A percentile compares a stretch with the other conserved stretches of the same genome.
phyloP scores from a whole-genome alignment of 2,113 vertebrate species.

The Ageneiosus marmoratus region DNA sequence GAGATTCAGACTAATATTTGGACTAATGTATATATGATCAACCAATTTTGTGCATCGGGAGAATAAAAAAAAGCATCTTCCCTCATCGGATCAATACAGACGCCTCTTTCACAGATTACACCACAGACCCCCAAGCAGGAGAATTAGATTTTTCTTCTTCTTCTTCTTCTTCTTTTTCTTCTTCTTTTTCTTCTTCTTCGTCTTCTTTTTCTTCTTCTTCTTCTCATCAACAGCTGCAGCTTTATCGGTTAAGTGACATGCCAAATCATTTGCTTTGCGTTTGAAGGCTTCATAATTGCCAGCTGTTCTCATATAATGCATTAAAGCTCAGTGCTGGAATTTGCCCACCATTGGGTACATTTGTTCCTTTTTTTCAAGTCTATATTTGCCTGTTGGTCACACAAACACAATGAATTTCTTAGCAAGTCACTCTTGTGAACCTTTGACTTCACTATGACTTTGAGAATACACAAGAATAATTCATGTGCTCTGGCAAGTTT shows the following conservation, averaged over 20 bases:
- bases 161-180: constrained; percentile 62
- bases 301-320: constrained; percentile 48
- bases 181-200: too few species aligned
- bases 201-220: constrained; percentile 56
- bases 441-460: constrained; percentile 76
- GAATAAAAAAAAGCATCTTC: constrained; percentile 56
- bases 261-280: constrained; percentile 56
- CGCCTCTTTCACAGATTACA: constrained; percentile 55
- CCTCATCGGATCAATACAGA: constrained; percentile 62
- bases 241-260: constrained; percentile 63
- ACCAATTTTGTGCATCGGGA: constrained; percentile 51
- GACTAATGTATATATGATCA: constrained; percentile 65
- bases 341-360: constrained; percentile 37
- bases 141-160: constrained; percentile 46
- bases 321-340: constrained; percentile 48
- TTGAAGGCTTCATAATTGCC: constrained; percentile 54
- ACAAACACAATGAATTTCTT: constrained; percentile 52
- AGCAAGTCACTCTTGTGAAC: constrained; percentile 71
- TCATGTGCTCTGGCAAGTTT: constrained; percentile 70
- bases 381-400: constrained; percentile 50
- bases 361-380: constrained; percentile 28
- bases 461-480: constrained; percentile 78
- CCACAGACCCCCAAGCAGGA: constrained; percentile 57
- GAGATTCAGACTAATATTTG: constrained; percentile 16
- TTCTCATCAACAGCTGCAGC: constrained; percentile 56